phyloP scores from a whole-genome alignment of 2,113 vertebrate species.

The Rhea americana region DNA sequence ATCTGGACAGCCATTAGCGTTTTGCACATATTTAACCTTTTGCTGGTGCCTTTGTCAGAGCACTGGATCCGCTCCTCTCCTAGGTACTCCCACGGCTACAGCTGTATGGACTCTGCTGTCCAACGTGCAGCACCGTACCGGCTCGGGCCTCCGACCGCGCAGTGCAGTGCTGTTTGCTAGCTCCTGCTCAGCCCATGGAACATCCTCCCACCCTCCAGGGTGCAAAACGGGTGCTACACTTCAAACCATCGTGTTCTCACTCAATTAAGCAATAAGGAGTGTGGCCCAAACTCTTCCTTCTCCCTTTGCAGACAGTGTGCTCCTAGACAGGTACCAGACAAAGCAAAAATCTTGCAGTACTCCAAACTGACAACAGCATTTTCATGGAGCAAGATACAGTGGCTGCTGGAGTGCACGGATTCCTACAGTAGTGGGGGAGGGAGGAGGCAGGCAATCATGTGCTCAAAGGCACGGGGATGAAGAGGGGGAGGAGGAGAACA shows the following conservation, averaged over 20 bases:
- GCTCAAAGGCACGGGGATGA: conserved; percentile 24
- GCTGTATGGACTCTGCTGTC: not conserved
- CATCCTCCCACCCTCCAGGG: not conserved
- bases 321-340: not conserved
- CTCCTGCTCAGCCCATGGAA: not conserved
- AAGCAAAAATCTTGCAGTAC: not conserved
- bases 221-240: not conserved
- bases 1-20: not conserved
- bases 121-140: not conserved
- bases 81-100: not conserved
- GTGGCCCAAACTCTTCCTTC: not conserved
- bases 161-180: not conserved
- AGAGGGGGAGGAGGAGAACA: conserved; percentile 40
- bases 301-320: not conserved
- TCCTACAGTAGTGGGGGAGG: not conserved
- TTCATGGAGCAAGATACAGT: not conserved
- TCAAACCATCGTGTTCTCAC: not conserved
- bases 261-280: not conserved
- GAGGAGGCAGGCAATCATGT: conserved; percentile 34
- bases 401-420: not conserved
- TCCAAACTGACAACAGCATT: not conserved
- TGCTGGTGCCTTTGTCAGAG: accelerated
- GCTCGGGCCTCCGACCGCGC: not conserved
- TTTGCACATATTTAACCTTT: not conserved
- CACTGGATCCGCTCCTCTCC: not conserved